These are phyloP conservation scores for Amblyopsis rosae DNA, from an alignment of 2,113 vertebrate species.

Conservation along the genomic window DNA sequence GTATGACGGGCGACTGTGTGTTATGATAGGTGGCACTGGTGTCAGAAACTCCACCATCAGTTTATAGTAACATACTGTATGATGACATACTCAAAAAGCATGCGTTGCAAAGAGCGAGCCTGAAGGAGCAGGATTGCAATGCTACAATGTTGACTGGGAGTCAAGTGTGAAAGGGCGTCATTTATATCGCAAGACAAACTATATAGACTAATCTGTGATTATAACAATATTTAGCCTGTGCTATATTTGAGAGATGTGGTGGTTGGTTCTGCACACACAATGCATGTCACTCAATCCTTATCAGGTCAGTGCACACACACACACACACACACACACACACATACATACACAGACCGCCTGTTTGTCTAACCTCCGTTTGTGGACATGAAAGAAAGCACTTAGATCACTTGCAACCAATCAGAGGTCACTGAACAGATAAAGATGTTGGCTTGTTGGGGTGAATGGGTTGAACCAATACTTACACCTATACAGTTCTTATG, in stretches of 20 bases:
- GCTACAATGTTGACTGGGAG: conserved; percentile 10
- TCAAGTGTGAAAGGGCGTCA: conserved; percentile 14
- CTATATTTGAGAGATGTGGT: conserved; percentile 43
- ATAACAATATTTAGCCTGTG: too few relatives aligned
- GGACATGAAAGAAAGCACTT: conserved; percentile 54
- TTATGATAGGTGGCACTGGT: conserved; percentile 3
- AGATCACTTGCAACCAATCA: conserved; percentile 36
- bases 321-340: conserved; percentile 40
- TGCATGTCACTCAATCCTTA: conserved; percentile 47
- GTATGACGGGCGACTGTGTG: conserved; percentile 1
- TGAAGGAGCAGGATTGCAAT: conserved; percentile 29
- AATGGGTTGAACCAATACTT: conserved; percentile 60
- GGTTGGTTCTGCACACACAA: conserved; percentile 62
- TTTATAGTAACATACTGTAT: conserved; percentile 34
- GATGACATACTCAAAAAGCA: conserved; percentile 33
- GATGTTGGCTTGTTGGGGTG: conserved; percentile 49
- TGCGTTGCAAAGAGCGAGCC: background rate
- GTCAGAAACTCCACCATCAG: conserved; percentile 18
- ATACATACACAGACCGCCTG: conserved; percentile 46
- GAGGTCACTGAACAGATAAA: conserved; percentile 62
- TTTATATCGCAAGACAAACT: conserved; percentile 17
- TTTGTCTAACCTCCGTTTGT: conserved; percentile 20
- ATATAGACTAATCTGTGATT: conserved; percentile 21
- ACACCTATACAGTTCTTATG: conserved; percentile 58
- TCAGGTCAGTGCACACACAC: conserved; percentile 22